Conservation (phyloP, 2,888 invertebrate genomes). For the Acronicta psi region DNA sequence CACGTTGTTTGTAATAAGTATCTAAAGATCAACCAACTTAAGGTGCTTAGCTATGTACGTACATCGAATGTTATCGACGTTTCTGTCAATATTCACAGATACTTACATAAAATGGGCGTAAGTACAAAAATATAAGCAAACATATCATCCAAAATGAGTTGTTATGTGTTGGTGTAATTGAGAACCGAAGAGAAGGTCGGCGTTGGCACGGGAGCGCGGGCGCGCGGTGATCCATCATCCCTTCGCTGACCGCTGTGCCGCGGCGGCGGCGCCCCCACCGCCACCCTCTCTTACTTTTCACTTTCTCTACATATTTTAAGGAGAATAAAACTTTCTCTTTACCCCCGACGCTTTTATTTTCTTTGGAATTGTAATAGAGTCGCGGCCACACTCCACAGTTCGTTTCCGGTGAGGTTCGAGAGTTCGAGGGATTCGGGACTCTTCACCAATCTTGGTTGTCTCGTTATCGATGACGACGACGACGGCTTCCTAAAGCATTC, state of each 20-base stretch:
- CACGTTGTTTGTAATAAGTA: no score
- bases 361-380: conserved; percentile 78
- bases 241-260: conserved; percentile 82
- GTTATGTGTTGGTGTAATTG: conserved; percentile 84
- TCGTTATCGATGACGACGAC: conserved; percentile 72
- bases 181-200: conserved; percentile 81
- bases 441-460: conserved; percentile 76
- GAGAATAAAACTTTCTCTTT: conserved; percentile 87
- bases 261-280: conserved; percentile 72
- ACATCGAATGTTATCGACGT: conserved; percentile 15
- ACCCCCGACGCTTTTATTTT: conserved; percentile 80
- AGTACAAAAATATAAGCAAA: conserved; percentile 55
- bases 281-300: conserved; percentile 86
- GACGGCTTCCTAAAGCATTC: conserved; percentile 66
- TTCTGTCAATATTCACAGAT: conserved; percentile 40
- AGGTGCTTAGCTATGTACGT: conserved; percentile 4
- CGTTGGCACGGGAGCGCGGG: conserved; percentile 74
- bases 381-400: conserved; percentile 65
- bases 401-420: conserved; percentile 67
- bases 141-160: conserved; percentile 69
- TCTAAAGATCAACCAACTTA: no score
- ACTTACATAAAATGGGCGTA: conserved; percentile 34
- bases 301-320: conserved; percentile 90
- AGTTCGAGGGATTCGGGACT: conserved; percentile 59
- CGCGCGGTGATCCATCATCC: conserved; percentile 88